Conservation (phyloP, 1,140 invertebrate genomes). For the Drosophila repleta region DNA sequence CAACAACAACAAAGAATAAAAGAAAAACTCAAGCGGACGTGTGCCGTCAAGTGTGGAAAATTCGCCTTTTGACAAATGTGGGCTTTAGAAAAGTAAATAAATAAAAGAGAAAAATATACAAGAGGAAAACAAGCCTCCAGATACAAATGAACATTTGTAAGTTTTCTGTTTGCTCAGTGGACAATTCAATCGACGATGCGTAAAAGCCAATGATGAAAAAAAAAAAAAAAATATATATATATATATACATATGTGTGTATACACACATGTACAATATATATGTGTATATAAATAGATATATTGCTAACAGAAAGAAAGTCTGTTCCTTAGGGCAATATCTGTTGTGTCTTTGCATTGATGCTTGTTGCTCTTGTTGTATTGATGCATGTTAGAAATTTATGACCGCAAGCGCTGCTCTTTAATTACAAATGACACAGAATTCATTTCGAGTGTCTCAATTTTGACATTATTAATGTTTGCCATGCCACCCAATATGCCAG, state of each 20-base stretch:
- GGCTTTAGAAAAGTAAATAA: constrained; percentile 30
- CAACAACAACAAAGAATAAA: not conserved
- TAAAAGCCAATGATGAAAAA: constrained; percentile 36
- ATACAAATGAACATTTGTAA: constrained; percentile 65
- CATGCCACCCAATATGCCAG: constrained; percentile 79
- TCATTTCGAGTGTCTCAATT: constrained; percentile 81
- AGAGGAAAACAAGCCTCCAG: constrained; percentile 39
- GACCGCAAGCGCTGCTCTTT: constrained; percentile 75
- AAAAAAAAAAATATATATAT: not conserved
- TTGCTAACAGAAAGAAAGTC: constrained; percentile 49
- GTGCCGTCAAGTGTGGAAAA: constrained; percentile 80
- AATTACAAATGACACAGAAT: constrained; percentile 79
- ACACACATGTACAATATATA: not conserved
- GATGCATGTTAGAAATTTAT: constrained; percentile 71
- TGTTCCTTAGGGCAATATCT: constrained; percentile 41
- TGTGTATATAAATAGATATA: constrained; percentile 11
- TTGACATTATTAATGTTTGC: constrained; percentile 81
- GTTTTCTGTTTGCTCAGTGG: constrained; percentile 68
- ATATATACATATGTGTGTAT: constrained; percentile 2
- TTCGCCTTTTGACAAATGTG: constrained; percentile 80
- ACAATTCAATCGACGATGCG: constrained; percentile 74
- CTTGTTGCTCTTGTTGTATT: constrained; percentile 8
- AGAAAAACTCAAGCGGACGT: constrained; percentile 43
- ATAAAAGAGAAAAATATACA: constrained; percentile 13
- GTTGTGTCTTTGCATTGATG: not conserved